These are phyloP conservation scores for Numenius phaeopus DNA, from an alignment of 2,797 vertebrate genomes.

Conservation along the genomic window DNA sequence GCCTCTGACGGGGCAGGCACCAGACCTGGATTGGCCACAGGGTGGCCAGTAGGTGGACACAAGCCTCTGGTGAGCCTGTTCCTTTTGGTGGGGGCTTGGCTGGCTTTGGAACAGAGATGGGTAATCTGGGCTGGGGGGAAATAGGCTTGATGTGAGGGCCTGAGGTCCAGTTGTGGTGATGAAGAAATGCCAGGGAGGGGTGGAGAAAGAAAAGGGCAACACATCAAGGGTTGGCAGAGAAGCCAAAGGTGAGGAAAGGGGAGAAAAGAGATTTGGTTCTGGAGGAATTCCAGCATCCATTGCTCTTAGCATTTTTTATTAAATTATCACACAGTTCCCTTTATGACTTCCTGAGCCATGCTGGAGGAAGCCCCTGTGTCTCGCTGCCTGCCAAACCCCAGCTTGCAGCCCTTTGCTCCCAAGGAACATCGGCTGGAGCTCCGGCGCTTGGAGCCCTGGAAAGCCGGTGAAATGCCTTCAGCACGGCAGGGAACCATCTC, in stretches of 20 bases:
- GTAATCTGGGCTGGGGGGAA: background rate
- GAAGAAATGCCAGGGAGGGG: background rate
- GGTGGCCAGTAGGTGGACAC: background rate
- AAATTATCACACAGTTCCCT: background rate
- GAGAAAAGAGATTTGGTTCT: background rate
- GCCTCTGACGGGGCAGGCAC: background rate
- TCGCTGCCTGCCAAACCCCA: background rate
- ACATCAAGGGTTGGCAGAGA: background rate
- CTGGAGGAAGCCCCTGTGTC: background rate
- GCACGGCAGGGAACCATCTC: background rate
- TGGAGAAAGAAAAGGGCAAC: background rate
- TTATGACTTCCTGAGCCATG: accelerated
- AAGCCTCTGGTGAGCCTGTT: background rate
- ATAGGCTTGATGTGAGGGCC: background rate
- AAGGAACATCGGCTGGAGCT: background rate
- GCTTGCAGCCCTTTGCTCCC: background rate
- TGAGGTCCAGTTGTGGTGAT: background rate
- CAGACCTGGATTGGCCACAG: background rate
- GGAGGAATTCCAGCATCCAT: background rate
- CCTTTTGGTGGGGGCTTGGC: background rate
- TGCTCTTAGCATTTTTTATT: background rate
- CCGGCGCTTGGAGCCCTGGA: background rate
- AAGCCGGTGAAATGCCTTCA: accelerated
- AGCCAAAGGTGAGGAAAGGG: background rate
- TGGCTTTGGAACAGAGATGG: background rate